Evolutionary conservation across 2,888 invertebrate genomes (phyloP), one percentile per base, ranked within the genome.

Genomic region (Eristalis tenax): DNA sequence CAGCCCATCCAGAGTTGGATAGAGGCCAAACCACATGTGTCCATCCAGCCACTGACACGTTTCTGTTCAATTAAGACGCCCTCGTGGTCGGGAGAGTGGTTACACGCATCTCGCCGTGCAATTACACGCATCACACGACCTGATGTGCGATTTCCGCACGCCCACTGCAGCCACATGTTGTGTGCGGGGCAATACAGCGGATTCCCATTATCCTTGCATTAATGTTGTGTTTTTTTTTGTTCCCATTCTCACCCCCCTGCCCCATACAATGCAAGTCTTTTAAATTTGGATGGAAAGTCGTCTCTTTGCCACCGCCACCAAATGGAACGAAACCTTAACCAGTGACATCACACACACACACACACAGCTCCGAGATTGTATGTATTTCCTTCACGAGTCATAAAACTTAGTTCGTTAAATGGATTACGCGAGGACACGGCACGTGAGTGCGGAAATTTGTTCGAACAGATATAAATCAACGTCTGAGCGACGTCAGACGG

Each of bases 381-480:
- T 35, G 64, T 56, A 69, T 70, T 69, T 75, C 38, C 57, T 77
- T 69, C 82, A 82, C 78, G 86, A 86, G 78, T 83, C 86, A 83
- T 86, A 86, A 86, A 86, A 83, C 86, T 83, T 83, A 63, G 78
- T 83, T 86, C 86, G 86, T 86, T 86, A 83, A 86, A 86, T 83
- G 83, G 63, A 86, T 83, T 78, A 83, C 86, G 57, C 43, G 57
- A 73, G 65, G 83, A 78, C 61, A 70, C 59, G 78, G 78, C 83
- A 82, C 83, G 83, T 86, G 86, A 82, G 59, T 59, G 63, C 68
- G 8, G 57, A 73, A 65, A 74, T 77, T 73, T 38, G 23, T 28
- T 78, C 65, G 35, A 40, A 75, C 38, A 43, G 78, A 79, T 66
- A 83, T 86, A 86, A 86, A 78, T 86, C 86, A 86, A 81, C 69